Evolutionary conservation across 2,113 vertebrate genomes (phyloP).

Genomic region (Triplophysa siluroides): DNA sequence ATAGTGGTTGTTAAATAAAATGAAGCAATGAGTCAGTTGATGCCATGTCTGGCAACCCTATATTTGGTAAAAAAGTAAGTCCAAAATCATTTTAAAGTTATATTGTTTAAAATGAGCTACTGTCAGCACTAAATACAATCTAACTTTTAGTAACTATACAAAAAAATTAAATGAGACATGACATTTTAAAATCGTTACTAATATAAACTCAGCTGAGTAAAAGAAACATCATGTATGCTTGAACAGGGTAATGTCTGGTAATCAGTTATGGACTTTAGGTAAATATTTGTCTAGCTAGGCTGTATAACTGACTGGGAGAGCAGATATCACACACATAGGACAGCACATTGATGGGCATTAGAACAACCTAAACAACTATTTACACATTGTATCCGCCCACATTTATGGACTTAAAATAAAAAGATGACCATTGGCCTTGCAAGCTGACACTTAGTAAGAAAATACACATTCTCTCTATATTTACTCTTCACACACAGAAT

Average conservation of each 20-base stretch:
- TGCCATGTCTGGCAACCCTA: too few species aligned
- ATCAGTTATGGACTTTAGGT: constrained; percentile 46
- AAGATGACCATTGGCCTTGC: constrained; percentile 8
- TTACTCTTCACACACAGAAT: not conserved
- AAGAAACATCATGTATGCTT: constrained; percentile 5
- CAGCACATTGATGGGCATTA: not conserved
- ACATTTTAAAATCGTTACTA: too few species aligned
- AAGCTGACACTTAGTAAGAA: not conserved
- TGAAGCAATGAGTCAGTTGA: too few species aligned
- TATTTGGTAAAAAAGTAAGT: too few species aligned
- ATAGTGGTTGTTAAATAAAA: too few species aligned
- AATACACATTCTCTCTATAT: not conserved
- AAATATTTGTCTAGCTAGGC: constrained; percentile 52
- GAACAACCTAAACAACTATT: not conserved
- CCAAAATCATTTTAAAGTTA: too few species aligned
- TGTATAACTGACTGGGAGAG: constrained; percentile 14
- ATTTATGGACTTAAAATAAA: constrained; percentile 12
- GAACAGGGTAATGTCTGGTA: not conserved
- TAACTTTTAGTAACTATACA: too few species aligned
- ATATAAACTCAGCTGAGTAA: not conserved
- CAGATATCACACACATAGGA: constrained; percentile 1
- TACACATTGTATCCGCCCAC: not conserved
- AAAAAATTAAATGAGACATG: too few species aligned
- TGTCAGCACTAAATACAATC: too few species aligned
- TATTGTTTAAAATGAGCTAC: too few species aligned